A percentile compares a stretch with the other conserved stretches of the same genome.
These are phyloP conservation scores for Saccopteryx bilineata DNA, from an alignment of 2,113 vertebrate species.

Conservation along the genomic window DNA sequence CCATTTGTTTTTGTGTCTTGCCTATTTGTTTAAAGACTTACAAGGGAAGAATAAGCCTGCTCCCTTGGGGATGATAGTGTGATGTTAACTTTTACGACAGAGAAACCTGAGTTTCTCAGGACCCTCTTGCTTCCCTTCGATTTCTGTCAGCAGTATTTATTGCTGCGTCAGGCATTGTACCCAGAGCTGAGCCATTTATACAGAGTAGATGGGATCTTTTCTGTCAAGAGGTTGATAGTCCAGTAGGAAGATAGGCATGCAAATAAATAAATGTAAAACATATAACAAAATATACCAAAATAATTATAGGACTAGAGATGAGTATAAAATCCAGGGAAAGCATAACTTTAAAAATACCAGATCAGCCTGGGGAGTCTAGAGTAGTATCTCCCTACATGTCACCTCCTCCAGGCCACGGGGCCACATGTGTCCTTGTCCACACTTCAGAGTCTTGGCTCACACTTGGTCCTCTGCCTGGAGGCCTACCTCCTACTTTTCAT, in stretches of 20 bases:
- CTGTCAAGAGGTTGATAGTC: background rate
- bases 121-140: background rate
- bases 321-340: background rate
- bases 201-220: background rate
- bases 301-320: background rate
- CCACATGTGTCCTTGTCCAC: background rate
- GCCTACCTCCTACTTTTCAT: background rate
- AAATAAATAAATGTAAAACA: background rate
- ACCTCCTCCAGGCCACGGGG: background rate
- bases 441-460: background rate
- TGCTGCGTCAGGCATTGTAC: background rate
- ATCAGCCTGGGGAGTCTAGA: background rate
- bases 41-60: background rate
- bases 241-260: background rate
- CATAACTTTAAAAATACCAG: background rate
- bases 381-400: background rate
- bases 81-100: background rate
- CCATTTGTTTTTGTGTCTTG: background rate
- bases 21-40: slow-evolving; percentile 6
- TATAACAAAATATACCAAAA: background rate
- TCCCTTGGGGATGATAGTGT: background rate
- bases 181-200: background rate
- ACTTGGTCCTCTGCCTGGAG: background rate
- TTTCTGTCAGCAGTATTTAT: background rate
- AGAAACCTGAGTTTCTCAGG: background rate